Percentiles rank a stretch among this genome's conserved stretches.
phyloP scores from a whole-genome alignment of 1,140 invertebrate genomes.

The Sarcophaga bullata region DNA sequence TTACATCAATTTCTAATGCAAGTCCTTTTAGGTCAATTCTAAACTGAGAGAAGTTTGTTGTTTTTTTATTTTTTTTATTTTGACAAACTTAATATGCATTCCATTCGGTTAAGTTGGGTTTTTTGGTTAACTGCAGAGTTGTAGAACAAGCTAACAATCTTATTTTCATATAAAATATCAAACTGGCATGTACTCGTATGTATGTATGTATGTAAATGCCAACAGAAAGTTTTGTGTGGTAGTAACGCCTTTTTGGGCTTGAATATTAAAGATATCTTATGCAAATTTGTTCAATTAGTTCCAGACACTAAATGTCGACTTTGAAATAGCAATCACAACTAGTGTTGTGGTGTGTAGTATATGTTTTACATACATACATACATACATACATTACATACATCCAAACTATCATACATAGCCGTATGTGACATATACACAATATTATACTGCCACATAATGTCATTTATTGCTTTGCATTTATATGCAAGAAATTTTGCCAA shows the following conservation, averaged over 20 bases:
- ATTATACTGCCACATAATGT: too few species aligned
- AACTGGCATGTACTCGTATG: neutral
- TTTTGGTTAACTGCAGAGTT: too few species aligned
- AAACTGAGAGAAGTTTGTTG: too few species aligned
- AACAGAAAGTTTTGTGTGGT: slow-evolving; percentile 33
- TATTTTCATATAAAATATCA: neutral
- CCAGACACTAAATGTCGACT: slow-evolving; percentile 37
- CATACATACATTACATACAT: slow-evolving; percentile 3
- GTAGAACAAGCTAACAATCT: too few species aligned
- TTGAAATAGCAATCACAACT: slow-evolving; percentile 26
- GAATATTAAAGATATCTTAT: slow-evolving; percentile 33
- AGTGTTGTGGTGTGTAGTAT: neutral
- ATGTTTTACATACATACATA: neutral
- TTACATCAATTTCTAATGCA: neutral
- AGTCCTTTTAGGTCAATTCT: neutral
- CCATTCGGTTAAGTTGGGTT: neutral
- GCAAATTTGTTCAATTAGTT: slow-evolving; percentile 37
- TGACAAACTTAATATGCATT: neutral
- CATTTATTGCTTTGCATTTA: too few species aligned
- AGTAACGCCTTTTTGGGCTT: slow-evolving; percentile 18
- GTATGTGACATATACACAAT: too few species aligned
- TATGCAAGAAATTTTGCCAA: neutral
- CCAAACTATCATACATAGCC: too few species aligned
- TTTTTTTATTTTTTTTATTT: neutral
- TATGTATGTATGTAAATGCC: slow-evolving; percentile 13